phyloP scores from a whole-genome alignment of 2,113 vertebrate species.

The Pollachius pollachius region DNA sequence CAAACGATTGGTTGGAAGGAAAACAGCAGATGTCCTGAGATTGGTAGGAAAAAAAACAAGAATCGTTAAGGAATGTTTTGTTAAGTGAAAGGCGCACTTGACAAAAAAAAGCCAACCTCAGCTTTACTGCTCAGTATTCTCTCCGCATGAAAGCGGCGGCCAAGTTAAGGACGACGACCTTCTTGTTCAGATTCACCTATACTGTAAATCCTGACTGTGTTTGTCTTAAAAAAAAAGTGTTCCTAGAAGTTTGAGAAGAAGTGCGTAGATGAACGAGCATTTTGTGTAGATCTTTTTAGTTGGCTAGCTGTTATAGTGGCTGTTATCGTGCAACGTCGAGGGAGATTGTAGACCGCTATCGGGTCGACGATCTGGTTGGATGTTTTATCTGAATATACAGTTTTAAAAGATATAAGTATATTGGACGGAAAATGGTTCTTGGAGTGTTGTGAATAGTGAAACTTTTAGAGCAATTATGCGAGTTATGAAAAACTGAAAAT shows the following conservation, averaged over 20 bases:
- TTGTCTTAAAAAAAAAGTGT: neutral
- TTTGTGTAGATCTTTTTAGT: conserved; percentile 26
- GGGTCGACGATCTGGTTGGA: conserved; percentile 41
- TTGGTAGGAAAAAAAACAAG: too few relatives aligned
- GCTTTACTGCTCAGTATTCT: conserved; percentile 41
- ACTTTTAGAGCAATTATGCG: conserved; percentile 12
- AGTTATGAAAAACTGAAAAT: neutral
- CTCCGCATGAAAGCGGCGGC: conserved; percentile 41
- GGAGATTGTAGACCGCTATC: conserved; percentile 18
- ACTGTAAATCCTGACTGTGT: too few relatives aligned
- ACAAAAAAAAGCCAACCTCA: conserved; percentile 39
- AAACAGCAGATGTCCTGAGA: too few relatives aligned
- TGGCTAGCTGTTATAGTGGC: conserved; percentile 55
- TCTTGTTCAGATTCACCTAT: neutral
- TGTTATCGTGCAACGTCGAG: conserved; percentile 54
- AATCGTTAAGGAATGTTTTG: conserved; percentile 12
- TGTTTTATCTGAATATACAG: conserved; percentile 65
- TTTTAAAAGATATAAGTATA: conserved; percentile 63
- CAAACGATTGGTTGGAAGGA: too few relatives aligned
- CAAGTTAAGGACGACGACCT: conserved; percentile 19
- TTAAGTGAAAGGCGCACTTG: too few relatives aligned
- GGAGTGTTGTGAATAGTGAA: conserved; percentile 65
- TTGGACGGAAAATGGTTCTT: conserved; percentile 62
- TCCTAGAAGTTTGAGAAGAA: neutral
- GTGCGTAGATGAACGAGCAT: conserved; percentile 10